Percentiles rank a stretch among this genome's conserved stretches.
These are phyloP conservation scores for Drosophila sulfurigaster DNA, from an alignment of 1,140 invertebrate genomes.

Conservation along the genomic window DNA sequence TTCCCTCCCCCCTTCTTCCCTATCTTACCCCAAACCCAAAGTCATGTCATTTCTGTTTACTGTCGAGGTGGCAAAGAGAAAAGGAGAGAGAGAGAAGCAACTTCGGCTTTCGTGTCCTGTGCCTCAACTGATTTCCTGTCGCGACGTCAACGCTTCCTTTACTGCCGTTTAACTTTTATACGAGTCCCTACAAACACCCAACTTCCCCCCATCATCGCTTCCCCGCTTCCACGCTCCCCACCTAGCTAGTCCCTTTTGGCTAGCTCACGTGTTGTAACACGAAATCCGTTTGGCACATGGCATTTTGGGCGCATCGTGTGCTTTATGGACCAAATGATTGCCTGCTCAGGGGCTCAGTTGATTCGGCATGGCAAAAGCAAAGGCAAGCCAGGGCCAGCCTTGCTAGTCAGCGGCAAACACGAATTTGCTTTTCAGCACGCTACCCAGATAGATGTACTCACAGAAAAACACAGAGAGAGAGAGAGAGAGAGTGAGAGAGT, in stretches of 20 bases:
- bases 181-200: conserved; percentile 5
- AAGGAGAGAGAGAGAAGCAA: background rate
- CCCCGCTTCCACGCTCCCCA: background rate
- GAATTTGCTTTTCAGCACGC: conserved; percentile 35
- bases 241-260: background rate
- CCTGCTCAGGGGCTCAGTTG: conserved; percentile 57
- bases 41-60: background rate
- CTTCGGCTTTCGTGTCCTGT: conserved; percentile 21
- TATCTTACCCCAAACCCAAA: background rate
- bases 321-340: conserved; percentile 73
- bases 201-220: background rate
- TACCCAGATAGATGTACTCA: conserved; percentile 22
- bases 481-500: background rate
- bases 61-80: background rate
- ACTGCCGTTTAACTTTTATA: conserved; percentile 52
- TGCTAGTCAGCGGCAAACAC: conserved; percentile 17
- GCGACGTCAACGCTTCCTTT: conserved; percentile 57
- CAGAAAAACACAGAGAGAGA: background rate
- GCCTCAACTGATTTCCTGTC: conserved; percentile 59
- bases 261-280: conserved; percentile 53
- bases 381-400: conserved; percentile 2
- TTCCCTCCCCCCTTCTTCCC: no score
- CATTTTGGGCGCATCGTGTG: conserved; percentile 58
- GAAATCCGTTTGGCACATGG: conserved; percentile 63
- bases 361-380: conserved; percentile 29